Evolutionary conservation across 2,888 invertebrate species (phyloP).

Genomic region (Incurvaria masculella): DNA sequence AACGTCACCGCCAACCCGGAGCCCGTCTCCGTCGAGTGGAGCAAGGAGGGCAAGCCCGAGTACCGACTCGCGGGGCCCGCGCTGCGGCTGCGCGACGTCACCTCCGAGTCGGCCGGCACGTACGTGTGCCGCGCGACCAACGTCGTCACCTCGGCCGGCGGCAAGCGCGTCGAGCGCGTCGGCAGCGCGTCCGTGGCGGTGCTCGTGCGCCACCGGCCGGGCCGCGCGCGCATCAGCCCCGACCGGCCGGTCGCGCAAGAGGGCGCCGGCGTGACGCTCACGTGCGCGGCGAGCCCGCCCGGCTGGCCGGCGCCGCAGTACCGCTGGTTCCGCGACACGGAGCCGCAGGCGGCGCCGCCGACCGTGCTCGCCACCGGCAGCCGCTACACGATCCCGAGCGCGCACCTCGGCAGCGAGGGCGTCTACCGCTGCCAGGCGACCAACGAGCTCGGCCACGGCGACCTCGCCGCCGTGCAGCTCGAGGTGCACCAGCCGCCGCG

Average conservation of each 20-base stretch:
- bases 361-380: conserved; percentile 74
- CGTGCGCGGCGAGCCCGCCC: conserved; percentile 83
- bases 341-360: conserved; percentile 56
- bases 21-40: conserved; percentile 82
- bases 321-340: conserved; percentile 83
- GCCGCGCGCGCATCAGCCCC: conserved; percentile 78
- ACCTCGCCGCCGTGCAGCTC: conserved; percentile 76
- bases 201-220: conserved; percentile 82
- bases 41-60: conserved; percentile 79
- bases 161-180: conserved; percentile 68
- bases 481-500: conserved; percentile 88
- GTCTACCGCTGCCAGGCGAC: conserved; percentile 87
- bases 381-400: conserved; percentile 81
- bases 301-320: conserved; percentile 93
- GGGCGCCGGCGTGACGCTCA: conserved; percentile 76
- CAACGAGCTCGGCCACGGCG: conserved; percentile 85
- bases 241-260: conserved; percentile 83
- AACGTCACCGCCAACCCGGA: conserved; percentile 86
- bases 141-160: conserved; percentile 70
- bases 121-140: conserved; percentile 89
- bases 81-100: conserved; percentile 69
- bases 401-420: conserved; percentile 83
- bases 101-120: conserved; percentile 83
- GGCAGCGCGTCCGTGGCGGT: conserved; percentile 82
- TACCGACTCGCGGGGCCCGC: conserved; percentile 81